phyloP scores from a whole-genome alignment of 2,888 invertebrate species.

The Synanthedon vespiformis region DNA sequence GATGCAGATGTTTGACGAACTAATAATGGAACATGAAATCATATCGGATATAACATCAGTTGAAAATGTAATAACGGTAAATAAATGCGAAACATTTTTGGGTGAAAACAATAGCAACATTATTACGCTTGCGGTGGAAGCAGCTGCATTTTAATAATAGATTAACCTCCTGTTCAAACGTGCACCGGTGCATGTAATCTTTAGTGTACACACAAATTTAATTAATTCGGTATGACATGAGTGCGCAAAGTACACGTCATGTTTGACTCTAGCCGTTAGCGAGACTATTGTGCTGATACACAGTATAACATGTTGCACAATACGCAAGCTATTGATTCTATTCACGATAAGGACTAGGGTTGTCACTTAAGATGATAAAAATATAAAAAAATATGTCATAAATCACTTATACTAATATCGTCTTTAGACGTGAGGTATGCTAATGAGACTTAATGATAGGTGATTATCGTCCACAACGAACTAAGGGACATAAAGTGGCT shows the following conservation, averaged over 20 bases:
- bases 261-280: conserved; percentile 12
- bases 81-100: neutral
- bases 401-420: no score
- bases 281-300: no score
- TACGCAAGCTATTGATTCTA: no score
- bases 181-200: conserved; percentile 36
- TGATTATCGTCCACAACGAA: no score
- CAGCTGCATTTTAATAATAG: conserved; percentile 52
- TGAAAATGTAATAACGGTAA: neutral
- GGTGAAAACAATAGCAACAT: neutral
- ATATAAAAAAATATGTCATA: no score
- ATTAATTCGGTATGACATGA: conserved; percentile 45
- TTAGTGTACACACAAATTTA: conserved; percentile 51
- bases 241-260: conserved; percentile 16
- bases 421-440: no score
- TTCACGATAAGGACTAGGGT: no score
- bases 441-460: no score
- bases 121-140: conserved; percentile 15
- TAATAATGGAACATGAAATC: neutral
- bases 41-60: neutral
- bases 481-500: no score
- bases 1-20: neutral
- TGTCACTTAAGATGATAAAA: no score
- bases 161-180: conserved; percentile 41
- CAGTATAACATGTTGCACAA: no score